Conservation (phyloP, 1,140 invertebrate genomes). For the Drosophila neocordata region DNA sequence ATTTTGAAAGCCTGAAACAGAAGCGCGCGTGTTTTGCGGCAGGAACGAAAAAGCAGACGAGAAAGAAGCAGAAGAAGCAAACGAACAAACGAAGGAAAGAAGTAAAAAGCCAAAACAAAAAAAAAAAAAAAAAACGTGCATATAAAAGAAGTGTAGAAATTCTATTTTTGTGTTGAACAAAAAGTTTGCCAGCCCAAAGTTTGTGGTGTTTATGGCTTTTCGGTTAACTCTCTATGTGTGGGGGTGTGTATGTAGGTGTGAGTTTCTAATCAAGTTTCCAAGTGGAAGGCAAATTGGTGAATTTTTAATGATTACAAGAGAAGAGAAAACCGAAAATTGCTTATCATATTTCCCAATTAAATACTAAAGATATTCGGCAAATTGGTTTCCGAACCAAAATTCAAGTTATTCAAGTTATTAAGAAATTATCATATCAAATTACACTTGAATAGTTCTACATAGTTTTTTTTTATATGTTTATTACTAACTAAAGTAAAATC, state of each 20-base stretch:
- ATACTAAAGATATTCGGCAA: neutral
- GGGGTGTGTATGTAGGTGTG: slow-evolving; percentile 7
- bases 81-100: slow-evolving; percentile 20
- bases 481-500: too few relatives aligned
- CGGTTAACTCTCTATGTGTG: slow-evolving; percentile 3
- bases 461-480: too few relatives aligned
- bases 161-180: slow-evolving; percentile 38
- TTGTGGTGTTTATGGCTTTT: slow-evolving; percentile 34
- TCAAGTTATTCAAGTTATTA: too few relatives aligned
- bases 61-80: slow-evolving; percentile 31
- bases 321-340: neutral
- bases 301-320: slow-evolving; percentile 6
- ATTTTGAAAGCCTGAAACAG: slow-evolving; percentile 63
- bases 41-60: slow-evolving; percentile 33
- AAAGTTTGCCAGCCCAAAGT: slow-evolving; percentile 33
- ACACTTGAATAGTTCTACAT: too few relatives aligned
- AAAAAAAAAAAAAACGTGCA: slow-evolving; percentile 27
- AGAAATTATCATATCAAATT: too few relatives aligned
- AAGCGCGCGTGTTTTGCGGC: slow-evolving; percentile 43
- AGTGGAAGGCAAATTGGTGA: slow-evolving; percentile 12
- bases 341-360: neutral
- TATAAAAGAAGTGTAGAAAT: slow-evolving; percentile 37
- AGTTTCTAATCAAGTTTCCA: slow-evolving; percentile 42
- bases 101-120: neutral
- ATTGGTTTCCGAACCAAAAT: neutral